Evolutionary conservation across 2,888 invertebrate species (phyloP).

Genomic region (Pseudolycoriella hygida): DNA sequence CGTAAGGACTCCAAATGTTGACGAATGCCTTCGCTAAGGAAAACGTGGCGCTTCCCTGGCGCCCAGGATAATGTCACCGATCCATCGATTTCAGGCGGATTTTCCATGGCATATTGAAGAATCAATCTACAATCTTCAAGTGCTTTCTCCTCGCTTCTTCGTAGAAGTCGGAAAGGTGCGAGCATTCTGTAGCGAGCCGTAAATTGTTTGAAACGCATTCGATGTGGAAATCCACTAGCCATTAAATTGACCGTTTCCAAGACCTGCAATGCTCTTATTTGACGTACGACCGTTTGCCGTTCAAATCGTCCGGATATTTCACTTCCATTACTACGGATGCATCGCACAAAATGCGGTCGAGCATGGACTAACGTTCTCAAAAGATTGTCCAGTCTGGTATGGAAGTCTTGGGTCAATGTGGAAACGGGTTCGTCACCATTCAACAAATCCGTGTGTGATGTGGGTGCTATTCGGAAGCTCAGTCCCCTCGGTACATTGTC

Average conservation of each 20-base stretch:
- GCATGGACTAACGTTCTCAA: constrained; percentile 83
- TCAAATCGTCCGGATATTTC: constrained; percentile 75
- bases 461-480: constrained; percentile 78
- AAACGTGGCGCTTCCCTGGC: constrained; percentile 81
- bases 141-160: constrained; percentile 50
- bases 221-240: constrained; percentile 88
- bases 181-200: constrained; percentile 69
- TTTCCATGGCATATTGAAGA: constrained; percentile 50
- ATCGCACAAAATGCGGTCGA: constrained; percentile 85
- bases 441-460: constrained; percentile 64
- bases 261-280: constrained; percentile 79
- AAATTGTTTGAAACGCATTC: constrained; percentile 89
- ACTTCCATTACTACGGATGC: constrained; percentile 70
- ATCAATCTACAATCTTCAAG: constrained; percentile 60
- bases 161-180: constrained; percentile 54
- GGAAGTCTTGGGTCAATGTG: constrained; percentile 88
- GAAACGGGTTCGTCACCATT: constrained; percentile 75
- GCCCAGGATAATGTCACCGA: constrained; percentile 66
- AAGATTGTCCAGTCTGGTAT: constrained; percentile 81
- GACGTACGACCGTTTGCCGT: constrained; percentile 63
- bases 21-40: constrained; percentile 82
- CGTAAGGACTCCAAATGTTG: constrained; percentile 76
- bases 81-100: constrained; percentile 36
- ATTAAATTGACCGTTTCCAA: constrained; percentile 88
- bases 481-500: constrained; percentile 60